Conservation (phyloP, 2,797 vertebrate species). For the Choloepus didactylus region DNA sequence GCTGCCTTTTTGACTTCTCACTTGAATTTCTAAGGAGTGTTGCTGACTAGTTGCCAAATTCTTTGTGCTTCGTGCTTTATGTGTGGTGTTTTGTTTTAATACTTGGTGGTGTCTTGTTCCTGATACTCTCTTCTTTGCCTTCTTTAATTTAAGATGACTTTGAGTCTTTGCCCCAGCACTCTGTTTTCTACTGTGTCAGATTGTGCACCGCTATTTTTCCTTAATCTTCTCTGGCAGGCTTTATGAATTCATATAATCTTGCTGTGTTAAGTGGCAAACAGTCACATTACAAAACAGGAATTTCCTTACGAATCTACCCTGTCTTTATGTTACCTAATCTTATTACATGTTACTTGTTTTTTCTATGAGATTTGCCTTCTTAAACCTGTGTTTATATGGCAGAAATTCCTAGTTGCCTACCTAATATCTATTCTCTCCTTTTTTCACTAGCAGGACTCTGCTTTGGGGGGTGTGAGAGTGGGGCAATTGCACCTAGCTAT, state of each 20-base stretch:
- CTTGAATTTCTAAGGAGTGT: slow-evolving; percentile 33
- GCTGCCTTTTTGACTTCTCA: slow-evolving; percentile 44
- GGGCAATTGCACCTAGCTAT: background rate
- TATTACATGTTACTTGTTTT: slow-evolving; percentile 25
- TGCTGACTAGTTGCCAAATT: background rate
- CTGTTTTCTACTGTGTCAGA: slow-evolving; percentile 31
- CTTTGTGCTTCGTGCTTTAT: background rate
- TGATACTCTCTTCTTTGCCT: background rate
- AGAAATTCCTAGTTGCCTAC: background rate
- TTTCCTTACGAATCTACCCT: background rate
- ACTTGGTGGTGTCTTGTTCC: background rate
- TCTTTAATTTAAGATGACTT: slow-evolving; percentile 44
- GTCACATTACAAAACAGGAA: slow-evolving; percentile 43
- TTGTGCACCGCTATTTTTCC: background rate
- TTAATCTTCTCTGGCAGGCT: slow-evolving; percentile 26
- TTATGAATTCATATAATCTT: slow-evolving; percentile 67
- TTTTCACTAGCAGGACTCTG: background rate
- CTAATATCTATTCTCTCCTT: background rate
- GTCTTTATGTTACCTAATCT: background rate
- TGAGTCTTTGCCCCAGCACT: background rate
- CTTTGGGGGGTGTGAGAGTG: background rate
- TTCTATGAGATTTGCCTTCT: background rate
- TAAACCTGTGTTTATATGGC: background rate
- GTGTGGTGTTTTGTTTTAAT: background rate
- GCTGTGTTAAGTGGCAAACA: slow-evolving; percentile 27